Evolutionary conservation across 2,113 vertebrate genomes (phyloP), one percentile per base, ranked within the genome.

Genomic region (Nycticebus coucang): DNA sequence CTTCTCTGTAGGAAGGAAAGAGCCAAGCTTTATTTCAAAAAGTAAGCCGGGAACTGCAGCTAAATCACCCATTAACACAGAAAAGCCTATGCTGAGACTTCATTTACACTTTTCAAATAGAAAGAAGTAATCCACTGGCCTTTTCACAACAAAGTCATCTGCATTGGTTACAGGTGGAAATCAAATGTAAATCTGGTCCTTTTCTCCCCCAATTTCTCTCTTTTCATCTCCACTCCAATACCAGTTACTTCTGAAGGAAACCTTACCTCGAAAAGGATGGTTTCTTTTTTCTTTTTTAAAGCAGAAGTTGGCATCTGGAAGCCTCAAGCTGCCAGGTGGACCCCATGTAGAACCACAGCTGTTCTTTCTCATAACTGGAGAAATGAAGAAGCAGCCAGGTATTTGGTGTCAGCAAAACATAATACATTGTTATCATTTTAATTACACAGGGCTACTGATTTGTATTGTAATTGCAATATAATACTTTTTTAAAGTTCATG

Each of bases 361-460:
- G 94, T 94, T 97, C 69, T 78, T 66, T 95, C 66, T 96, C 93
- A 95, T 94, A 97, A 97, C 64, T 91, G 75, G 82, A 97, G 55
- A 85, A 97, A 83, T 92, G 75, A 81, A 19, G 91, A 84, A 75
- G 89, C 30, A 96, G 55, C 78, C 28, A 91, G 30, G 19, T 89
- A 96, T 96, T 88, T 79, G 86, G n/a, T 97, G 96, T 66, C 83
- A 96, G 33, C 57, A 96, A 97, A 84, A 97, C 72, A 59, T 81
- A 95, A 75, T 41, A 5, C 19, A 82, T 30, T 77, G 33, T 80
- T 96, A 93, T 98, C 95, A 97, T 96, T 98, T 97, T 96, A 98
- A 97, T 98, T 97, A 83, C 66, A 92, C n/a, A 21, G 3, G 33
- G 11, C 4, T 95, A 78, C 5, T 93, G 28, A 95, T 97, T 97